Evolutionary conservation across 2,113 vertebrate genomes (phyloP).

Genomic region (Toxostoma redivivum): DNA sequence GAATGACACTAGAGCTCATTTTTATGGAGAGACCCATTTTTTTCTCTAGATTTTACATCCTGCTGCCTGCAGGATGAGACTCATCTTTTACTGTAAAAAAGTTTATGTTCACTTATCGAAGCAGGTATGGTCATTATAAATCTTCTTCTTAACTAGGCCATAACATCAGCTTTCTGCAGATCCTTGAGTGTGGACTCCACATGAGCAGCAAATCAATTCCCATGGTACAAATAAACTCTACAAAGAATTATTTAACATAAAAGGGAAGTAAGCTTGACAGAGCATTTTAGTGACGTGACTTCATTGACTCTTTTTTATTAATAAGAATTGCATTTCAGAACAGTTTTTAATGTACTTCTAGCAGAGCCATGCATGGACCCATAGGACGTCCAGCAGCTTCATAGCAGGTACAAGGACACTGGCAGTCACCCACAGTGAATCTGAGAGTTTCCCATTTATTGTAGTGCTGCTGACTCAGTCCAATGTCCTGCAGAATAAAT

Average conservation of each 20-base stretch:
- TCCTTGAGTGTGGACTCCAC: background rate
- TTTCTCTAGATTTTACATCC: background rate
- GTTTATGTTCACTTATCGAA: background rate
- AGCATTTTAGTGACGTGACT: background rate
- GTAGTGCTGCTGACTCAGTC: background rate
- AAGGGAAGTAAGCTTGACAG: background rate
- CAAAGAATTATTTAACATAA: background rate
- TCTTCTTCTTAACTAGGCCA: background rate
- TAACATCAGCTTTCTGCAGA: background rate
- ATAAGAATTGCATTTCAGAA: background rate
- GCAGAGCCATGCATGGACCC: background rate
- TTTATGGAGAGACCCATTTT: background rate
- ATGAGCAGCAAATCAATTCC: background rate
- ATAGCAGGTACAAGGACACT: background rate
- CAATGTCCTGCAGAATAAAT: background rate
- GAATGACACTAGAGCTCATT: background rate
- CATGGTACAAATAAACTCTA: background rate
- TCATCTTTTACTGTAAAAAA: background rate
- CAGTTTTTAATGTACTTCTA: background rate
- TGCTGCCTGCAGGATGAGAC: background rate
- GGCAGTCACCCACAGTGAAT: background rate
- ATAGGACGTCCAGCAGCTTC: background rate
- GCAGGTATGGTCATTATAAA: background rate
- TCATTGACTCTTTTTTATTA: background rate
- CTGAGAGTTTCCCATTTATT: background rate